phyloP scores from a whole-genome alignment of 1,140 invertebrate species.

The Diprion similis region DNA sequence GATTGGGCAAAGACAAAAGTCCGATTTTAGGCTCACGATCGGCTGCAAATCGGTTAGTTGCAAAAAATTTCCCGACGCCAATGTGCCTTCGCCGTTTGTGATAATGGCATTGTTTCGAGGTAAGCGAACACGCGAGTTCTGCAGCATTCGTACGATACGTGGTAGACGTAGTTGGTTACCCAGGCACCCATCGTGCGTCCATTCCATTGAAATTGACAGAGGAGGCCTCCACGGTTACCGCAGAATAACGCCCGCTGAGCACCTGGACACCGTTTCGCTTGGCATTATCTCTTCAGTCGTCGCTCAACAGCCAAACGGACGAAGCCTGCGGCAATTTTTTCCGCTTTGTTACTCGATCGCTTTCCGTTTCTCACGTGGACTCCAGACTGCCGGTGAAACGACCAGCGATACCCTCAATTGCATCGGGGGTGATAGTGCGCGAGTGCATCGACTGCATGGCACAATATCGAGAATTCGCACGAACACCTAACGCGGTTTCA shows the following conservation, averaged over 20 bases:
- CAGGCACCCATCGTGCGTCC: background rate
- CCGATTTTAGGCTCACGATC: too few species aligned
- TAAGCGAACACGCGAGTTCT: slow-evolving; percentile 27
- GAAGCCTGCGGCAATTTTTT: background rate
- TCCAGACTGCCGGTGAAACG: too few species aligned
- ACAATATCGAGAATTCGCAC: too few species aligned
- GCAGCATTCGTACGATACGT: too few species aligned
- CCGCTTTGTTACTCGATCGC: background rate
- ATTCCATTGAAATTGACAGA: slow-evolving; percentile 1
- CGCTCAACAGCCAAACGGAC: slow-evolving; percentile 24
- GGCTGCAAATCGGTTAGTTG: slow-evolving; percentile 10
- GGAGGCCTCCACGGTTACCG: background rate
- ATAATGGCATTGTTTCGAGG: slow-evolving; percentile 56
- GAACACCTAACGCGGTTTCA: too few species aligned
- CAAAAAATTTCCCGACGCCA: slow-evolving; percentile 42
- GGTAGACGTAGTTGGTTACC: too few species aligned
- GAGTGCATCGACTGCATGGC: background rate
- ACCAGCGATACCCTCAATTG: too few species aligned
- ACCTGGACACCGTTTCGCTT: slow-evolving; percentile 35
- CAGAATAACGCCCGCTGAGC: slow-evolving; percentile 22
- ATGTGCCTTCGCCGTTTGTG: slow-evolving; percentile 36
- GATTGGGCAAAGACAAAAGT: too few species aligned
- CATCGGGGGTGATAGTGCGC: background rate
- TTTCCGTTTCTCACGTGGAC: too few species aligned
- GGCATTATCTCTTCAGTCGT: slow-evolving; percentile 53